Evolutionary conservation across 2,888 invertebrate species (phyloP), one percentile per base, ranked within the genome.

Genomic region (Tipula unca): DNA sequence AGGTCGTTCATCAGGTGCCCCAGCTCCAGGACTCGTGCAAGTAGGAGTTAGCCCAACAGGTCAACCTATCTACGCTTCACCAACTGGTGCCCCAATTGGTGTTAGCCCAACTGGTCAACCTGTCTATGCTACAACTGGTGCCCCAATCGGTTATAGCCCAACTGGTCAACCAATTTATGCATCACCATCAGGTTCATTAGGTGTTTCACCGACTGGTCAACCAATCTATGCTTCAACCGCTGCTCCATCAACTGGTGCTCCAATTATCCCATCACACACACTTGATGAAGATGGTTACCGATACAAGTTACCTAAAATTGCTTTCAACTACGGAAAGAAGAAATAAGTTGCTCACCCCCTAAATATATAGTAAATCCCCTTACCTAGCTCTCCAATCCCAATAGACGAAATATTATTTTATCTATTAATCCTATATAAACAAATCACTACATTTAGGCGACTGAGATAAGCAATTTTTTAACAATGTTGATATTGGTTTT

Each of bases 231-330:
- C 82, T 29, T 29, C 25, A 82, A 10, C 82, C 8, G 82, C 32
- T 35, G 17, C 32, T 6, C n/a, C 83, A 29, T 83, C 83, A 32
- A 83, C 83, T n/a, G 83, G 83, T 17, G 83, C 83, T 32, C 32
- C 83, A 29, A 83, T 83, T 17, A 83, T 83, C 10, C 83, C 83
- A 32, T 83, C 83, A n/a, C 83, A 83, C 17, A 83, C 83, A 83
- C 35, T 83, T 6, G 83, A 17, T 83, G 35, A 83, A 83, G 83
- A 83, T 35, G 83, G 83, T 32, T 83, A 83, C 83, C 29, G 35
- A 32, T 83, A 83, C 83, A 83, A 83, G 32, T 29, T 83, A 83
- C 83, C 83, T 32, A 83, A 35, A 32, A 83, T 83, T 83, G 83
- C 83, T 32, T 83, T 83, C 83, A 83, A 32, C 83, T 83, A 32